These are phyloP conservation scores for Drosophila neoperkinsi DNA, from an alignment of 2,888 invertebrate species.

Conservation along the genomic window DNA sequence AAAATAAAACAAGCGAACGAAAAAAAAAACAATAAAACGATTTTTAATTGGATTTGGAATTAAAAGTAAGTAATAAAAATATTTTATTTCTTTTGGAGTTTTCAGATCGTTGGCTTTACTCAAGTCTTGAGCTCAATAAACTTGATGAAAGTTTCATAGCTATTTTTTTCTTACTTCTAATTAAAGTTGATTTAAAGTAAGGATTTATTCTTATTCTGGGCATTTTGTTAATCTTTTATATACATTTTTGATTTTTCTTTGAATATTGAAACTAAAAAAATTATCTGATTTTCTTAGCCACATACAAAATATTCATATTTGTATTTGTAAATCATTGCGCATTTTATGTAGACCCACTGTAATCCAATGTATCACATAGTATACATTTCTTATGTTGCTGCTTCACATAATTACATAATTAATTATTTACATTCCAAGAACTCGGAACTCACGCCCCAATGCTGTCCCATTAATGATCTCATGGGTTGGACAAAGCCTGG, in stretches of 20 bases:
- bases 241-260: no score
- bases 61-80: not conserved
- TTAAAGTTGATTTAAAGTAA: not conserved
- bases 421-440: constrained; percentile 43
- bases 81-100: not conserved
- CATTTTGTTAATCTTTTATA: not conserved
- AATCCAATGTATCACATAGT: not conserved
- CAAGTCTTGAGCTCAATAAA: not conserved
- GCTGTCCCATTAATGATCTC: constrained; percentile 39
- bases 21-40: not conserved
- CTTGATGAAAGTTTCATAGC: not conserved
- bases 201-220: not conserved
- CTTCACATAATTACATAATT: constrained; percentile 36
- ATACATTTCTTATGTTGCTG: constrained; percentile 1
- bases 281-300: no score
- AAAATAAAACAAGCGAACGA: constrained; percentile 67
- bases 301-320: not conserved
- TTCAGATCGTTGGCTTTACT: not conserved
- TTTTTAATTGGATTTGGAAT: not conserved
- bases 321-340: not conserved
- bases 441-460: constrained; percentile 32
- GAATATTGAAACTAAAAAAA: no score
- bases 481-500: constrained; percentile 9
- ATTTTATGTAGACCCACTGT: not conserved
- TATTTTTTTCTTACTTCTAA: not conserved